Percentiles rank a stretch among this genome's conserved stretches.
Evolutionary conservation across 2,113 vertebrate species (phyloP).

Genomic region (Sialia sialis): DNA sequence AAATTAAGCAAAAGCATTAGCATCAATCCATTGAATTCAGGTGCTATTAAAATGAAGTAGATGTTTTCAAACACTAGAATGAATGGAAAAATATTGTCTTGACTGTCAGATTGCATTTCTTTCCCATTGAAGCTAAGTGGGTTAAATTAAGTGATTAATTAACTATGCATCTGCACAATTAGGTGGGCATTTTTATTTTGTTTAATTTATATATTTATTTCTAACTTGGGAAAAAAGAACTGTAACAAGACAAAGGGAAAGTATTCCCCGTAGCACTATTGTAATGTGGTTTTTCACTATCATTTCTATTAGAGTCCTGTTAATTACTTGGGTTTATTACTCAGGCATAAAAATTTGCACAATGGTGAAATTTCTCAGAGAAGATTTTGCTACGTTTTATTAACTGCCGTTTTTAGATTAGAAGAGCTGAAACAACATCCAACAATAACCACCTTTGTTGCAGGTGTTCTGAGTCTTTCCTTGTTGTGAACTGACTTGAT

Average conservation of each 20-base stretch:
- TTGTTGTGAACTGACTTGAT: not conserved
- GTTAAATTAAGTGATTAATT: conserved; percentile 62
- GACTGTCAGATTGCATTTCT: conserved; percentile 40
- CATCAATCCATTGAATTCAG: not conserved
- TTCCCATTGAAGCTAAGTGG: conserved; percentile 5
- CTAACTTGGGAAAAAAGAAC: not conserved
- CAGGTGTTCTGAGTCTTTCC: not conserved
- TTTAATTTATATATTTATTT: conserved; percentile 40
- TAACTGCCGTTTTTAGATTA: not conserved
- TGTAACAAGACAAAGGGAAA: not conserved
- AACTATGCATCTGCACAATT: conserved; percentile 47
- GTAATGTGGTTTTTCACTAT: not conserved
- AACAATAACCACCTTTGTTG: not conserved
- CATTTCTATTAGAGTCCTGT: not conserved
- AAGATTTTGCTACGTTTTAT: not conserved
- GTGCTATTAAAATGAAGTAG: not conserved
- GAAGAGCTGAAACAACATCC: not conserved
- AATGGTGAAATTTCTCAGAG: not conserved
- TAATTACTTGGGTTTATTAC: not conserved
- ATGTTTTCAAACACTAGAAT: conserved; percentile 10
- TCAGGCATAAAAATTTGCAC: not conserved
- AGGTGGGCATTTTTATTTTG: conserved; percentile 44
- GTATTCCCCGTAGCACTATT: not conserved
- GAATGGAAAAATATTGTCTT: conserved; percentile 23
- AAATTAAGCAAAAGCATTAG: conserved; percentile 31